Evolutionary conservation across 2,113 vertebrate species (phyloP), one percentile per base, ranked within the genome.

Genomic region (Barnardius zonarius): DNA sequence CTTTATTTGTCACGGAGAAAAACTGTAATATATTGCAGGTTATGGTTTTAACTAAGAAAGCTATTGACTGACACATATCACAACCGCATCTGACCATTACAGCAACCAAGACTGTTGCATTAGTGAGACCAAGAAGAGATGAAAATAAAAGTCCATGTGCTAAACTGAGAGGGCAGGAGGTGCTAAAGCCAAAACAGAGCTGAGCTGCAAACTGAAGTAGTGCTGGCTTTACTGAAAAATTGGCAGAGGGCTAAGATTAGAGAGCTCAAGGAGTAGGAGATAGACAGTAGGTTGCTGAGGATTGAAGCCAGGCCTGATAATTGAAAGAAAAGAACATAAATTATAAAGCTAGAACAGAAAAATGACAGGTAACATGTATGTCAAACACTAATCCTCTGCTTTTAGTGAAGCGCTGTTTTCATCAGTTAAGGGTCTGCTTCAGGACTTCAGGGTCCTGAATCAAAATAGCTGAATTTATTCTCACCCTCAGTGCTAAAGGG

Each of bases 331-430:
- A 77, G 25, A 77, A 54, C 1, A 63, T 49, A 91, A 67, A 72
- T 24, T 4, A 41, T 59, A 20, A 67, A 72, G 24, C 6, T 64
- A 70, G 59, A 84, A n/a, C 1, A 66, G 73, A 72, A 61, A 55
- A 86, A 17, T 5, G 30, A 62, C 1, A 4, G 55, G 20, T 88
- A 73, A n/a, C 12, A 13, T 0, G 0, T 28, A 39, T 51, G 52
- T 33, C 9, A 89, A 49, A 39, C 31, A 43, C 37, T 9, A 66
- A 18, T 11, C 30, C 0, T 4, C n/a, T 55, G 43, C 61, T 83
- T 90, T 70, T 22, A 35, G 20, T 5, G 2, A 83, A 76, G 52
- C 11, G 28, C 8, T 87, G 13, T 52, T 86, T 43, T 64, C 33
- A 64, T 14, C 33, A 61, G 13, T 5, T 19, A 35, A 84, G 24